Evolutionary conservation across 2,797 vertebrate genomes (phyloP).

Genomic region (Cichlasoma orientale): DNA sequence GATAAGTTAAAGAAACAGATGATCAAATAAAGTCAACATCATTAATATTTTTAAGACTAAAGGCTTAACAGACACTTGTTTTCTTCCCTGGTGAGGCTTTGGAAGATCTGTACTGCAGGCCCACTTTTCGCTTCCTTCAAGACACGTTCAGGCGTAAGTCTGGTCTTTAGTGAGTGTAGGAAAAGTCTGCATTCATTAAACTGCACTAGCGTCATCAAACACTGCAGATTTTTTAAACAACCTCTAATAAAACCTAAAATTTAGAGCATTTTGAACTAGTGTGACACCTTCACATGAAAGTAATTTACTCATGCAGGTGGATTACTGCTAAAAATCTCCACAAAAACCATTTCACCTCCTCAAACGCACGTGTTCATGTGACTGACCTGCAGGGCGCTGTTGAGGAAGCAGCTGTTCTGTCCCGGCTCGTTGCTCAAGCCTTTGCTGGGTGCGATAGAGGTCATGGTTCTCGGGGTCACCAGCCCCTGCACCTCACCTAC

Average conservation of each 20-base stretch:
- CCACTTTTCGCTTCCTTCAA: no score
- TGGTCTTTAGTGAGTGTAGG: no score
- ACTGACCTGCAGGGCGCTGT: conserved; percentile 93
- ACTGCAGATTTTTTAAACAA: no score
- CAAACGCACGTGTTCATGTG: conserved; percentile 4
- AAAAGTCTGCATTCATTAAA: no score
- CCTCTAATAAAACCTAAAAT: accelerated
- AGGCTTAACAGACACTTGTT: no score
- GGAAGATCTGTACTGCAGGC: no score
- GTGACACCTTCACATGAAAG: background rate
- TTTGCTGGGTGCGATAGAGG: conserved; percentile 96
- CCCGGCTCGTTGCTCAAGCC: conserved; percentile 97
- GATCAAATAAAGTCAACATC: background rate
- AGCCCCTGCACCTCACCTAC: conserved; percentile 86
- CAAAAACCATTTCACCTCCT: background rate
- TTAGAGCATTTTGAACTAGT: background rate
- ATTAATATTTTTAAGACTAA: no score
- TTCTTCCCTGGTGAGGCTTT: no score
- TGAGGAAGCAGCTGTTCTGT: conserved; percentile 98
- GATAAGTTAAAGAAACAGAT: background rate
- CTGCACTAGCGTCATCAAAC: no score
- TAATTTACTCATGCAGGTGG: background rate
- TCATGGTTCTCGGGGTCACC: conserved; percentile 91
- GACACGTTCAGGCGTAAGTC: no score
- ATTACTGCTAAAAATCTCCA: background rate